These are phyloP conservation scores for Eucera pruinosa DNA, from an alignment of 2,888 invertebrate species.

Conservation along the genomic window DNA sequence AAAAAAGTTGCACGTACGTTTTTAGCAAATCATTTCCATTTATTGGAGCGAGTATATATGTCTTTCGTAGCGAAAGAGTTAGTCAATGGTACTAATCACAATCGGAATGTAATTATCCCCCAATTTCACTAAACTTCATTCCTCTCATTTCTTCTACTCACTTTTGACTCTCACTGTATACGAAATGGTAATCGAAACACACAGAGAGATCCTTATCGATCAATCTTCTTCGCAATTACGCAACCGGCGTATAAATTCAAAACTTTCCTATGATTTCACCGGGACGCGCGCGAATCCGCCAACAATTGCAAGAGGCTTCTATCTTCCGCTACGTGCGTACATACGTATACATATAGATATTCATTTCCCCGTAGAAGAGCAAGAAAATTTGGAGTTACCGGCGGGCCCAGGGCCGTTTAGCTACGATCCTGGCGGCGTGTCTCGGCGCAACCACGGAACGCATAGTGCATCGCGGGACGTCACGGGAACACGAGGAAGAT, in stretches of 20 bases:
- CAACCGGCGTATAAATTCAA: slow-evolving; percentile 1
- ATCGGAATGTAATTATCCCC: no score
- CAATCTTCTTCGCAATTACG: not conserved
- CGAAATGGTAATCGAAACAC: slow-evolving; percentile 4
- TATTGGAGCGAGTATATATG: no score
- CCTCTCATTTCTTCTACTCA: no score
- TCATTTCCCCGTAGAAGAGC: no score
- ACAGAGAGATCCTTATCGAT: slow-evolving; percentile 18
- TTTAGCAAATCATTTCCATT: no score
- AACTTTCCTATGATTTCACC: not conserved
- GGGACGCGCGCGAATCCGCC: not conserved
- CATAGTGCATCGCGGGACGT: slow-evolving; percentile 20
- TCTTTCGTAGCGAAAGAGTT: no score
- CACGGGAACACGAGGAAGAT: slow-evolving; percentile 9
- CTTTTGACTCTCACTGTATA: no score
- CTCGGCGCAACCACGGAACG: slow-evolving; percentile 12
- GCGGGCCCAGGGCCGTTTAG: not conserved
- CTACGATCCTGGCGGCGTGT: slow-evolving; percentile 22
- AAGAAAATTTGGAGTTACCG: not conserved
- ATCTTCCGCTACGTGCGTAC: no score
- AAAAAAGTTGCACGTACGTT: no score
- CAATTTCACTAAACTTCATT: no score
- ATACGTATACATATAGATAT: no score
- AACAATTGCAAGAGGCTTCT: not conserved
- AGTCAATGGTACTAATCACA: no score